These are phyloP conservation scores for Cinclus cinclus DNA, from an alignment of 2,113 vertebrate genomes.

Conservation along the genomic window DNA sequence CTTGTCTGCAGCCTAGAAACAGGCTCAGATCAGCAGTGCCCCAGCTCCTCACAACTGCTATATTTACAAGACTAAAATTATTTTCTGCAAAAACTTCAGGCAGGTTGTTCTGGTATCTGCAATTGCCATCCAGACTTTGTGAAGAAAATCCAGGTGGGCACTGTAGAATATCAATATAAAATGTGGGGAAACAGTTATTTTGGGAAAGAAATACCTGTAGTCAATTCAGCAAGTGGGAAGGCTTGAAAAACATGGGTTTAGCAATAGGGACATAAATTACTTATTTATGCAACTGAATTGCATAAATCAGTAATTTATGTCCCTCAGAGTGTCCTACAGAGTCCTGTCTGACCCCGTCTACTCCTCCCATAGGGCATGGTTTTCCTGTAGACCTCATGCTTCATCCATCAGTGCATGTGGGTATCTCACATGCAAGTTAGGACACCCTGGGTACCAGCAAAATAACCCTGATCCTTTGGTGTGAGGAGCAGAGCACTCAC, in stretches of 20 bases:
- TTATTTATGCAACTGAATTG: not conserved
- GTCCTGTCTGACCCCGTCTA: not conserved
- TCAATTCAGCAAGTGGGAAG: not conserved
- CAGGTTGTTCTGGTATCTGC: not conserved
- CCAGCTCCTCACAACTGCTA: not conserved
- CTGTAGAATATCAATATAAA: not conserved
- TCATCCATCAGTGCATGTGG: not conserved
- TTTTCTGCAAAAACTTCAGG: not conserved
- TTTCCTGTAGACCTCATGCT: fast-evolving
- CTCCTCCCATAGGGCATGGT: not conserved
- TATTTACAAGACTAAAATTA: not conserved
- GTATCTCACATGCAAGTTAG: not conserved
- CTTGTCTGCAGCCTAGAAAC: not conserved
- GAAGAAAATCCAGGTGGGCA: not conserved
- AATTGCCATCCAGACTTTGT: not conserved
- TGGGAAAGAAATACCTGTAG: not conserved
- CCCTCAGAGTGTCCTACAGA: not conserved
- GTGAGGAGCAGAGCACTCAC: not conserved
- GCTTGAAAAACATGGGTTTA: not conserved
- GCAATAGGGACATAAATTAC: not conserved
- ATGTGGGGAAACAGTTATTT: not conserved
- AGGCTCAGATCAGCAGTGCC: not conserved
- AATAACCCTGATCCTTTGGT: not conserved
- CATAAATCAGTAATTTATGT: not conserved
- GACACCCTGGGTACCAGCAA: not conserved